Evolutionary conservation across 2,113 vertebrate species (phyloP), one percentile per base, ranked within the genome.

Genomic region (Gallinago jamesoni): DNA sequence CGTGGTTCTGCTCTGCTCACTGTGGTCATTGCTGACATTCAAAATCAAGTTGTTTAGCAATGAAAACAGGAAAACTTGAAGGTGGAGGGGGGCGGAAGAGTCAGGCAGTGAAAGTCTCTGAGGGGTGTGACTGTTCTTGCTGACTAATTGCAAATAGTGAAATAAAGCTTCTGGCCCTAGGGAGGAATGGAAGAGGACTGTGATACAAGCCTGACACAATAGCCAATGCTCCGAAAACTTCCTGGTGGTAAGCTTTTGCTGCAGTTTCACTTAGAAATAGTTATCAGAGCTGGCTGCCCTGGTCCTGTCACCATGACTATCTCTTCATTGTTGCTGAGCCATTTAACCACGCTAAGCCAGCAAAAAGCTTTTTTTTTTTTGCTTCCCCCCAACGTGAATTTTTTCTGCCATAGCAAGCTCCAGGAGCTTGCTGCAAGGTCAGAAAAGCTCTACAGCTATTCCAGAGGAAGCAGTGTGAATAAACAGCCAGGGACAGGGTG

Each of bases 351-450:
- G 22, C 31, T 50, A 74, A 78, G 18, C 23, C n/a, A 63, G 37
- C 22, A 76, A 21, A 53, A 81, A 47, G 4, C 4, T 4, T 11
- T 30, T 55, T 8, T 55, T 10, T 30, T 28, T 60, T 73, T 19
- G 3, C 12, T n/a, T n/a, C 7, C 13, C 5, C 2, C 4, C 18
- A 5, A 5, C 0, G 0, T 66, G 30, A 31, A 0, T 62, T 67
- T 37, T 23, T 85, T 50, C 33, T 68, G 14, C 20, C 21, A 12
- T 7, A 43, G 23, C 6, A 4, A 60, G 27, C 23, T 74, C 30
- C 9, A 16, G 10, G 17, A 69, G 15, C 10, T n/a, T 33, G 18
- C 19, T 50, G 31, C 45, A 50, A 39, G 20, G 9, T 79, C 35
- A 57, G 52, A 30, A 52, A 59, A 59, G 28, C 56, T 86, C 24